Percentiles rank a stretch among this genome's conserved stretches.
Conservation (phyloP, 2,797 vertebrate genomes). For the Etheostoma perlongum region DNA sequence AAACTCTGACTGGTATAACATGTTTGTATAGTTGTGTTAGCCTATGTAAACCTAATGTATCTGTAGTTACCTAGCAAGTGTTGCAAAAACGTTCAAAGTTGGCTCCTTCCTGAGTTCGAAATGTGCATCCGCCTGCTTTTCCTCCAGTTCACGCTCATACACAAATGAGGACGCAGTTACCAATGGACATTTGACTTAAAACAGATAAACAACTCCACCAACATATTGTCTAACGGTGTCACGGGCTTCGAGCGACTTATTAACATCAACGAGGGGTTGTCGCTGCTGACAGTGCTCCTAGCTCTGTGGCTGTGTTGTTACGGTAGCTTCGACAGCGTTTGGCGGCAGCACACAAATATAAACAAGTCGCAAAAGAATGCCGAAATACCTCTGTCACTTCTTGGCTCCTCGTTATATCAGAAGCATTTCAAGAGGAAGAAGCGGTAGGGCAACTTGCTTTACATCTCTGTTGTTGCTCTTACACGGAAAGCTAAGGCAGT, state of each 20-base stretch:
- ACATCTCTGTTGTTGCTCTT: slow-evolving; percentile 73
- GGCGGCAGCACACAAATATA: slow-evolving; percentile 8
- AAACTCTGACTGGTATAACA: background rate
- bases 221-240: background rate
- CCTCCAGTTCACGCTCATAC: background rate
- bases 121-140: slow-evolving; percentile 21
- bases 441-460: slow-evolving; percentile 68
- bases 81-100: slow-evolving; percentile 35
- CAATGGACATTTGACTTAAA: background rate
- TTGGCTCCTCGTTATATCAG: slow-evolving; percentile 71
- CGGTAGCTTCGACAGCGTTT: slow-evolving; percentile 14
- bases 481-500: slow-evolving; percentile 55
- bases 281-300: background rate
- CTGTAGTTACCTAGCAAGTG: background rate
- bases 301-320: background rate
- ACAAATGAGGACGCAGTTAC: background rate
- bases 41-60: background rate
- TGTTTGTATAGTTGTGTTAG: background rate
- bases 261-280: background rate
- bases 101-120: slow-evolving; percentile 37
- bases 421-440: slow-evolving; percentile 69
- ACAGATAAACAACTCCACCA: background rate
- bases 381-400: slow-evolving; percentile 79
- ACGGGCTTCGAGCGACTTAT: slow-evolving; percentile 12
- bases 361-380: slow-evolving; percentile 50